Evolutionary conservation across 1,140 invertebrate genomes (phyloP).

Genomic region (Bombyx mandarina): DNA sequence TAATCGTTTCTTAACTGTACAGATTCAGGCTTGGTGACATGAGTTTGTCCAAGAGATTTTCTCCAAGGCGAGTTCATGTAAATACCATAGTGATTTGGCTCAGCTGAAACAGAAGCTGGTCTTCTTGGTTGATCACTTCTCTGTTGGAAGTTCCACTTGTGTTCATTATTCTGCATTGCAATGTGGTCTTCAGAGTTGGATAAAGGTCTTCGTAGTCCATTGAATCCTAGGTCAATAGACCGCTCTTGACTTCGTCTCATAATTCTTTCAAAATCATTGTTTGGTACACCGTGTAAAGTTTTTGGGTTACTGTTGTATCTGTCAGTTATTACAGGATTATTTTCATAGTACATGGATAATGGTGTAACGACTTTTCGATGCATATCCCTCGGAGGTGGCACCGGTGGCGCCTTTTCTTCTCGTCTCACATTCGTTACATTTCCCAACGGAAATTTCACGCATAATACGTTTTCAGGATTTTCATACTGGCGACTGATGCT

Average conservation of each 20-base stretch:
- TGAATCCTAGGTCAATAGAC: constrained; percentile 34
- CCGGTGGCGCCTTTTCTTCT: constrained; percentile 72
- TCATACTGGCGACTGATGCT: constrained; percentile 47
- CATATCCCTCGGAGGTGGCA: constrained; percentile 80
- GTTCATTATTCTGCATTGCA: constrained; percentile 63
- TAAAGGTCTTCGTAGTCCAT: constrained; percentile 57
- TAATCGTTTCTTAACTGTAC: constrained; percentile 63
- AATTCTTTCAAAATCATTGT: constrained; percentile 63
- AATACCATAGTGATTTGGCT: constrained; percentile 60
- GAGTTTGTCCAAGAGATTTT: constrained; percentile 35
- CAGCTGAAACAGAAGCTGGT: constrained; percentile 73
- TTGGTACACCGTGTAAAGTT: constrained; percentile 47
- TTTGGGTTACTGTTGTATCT: constrained; percentile 33
- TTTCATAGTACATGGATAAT: constrained; percentile 69
- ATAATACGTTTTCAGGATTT: constrained; percentile 59
- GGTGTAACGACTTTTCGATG: constrained; percentile 70
- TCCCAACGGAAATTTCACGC: constrained; percentile 66
- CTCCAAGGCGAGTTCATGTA: constrained; percentile 53
- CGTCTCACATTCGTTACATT: constrained; percentile 56
- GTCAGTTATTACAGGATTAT: constrained; percentile 39
- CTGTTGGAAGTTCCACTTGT: constrained; percentile 38
- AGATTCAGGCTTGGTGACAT: constrained; percentile 46
- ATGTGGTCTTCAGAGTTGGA: constrained; percentile 74
- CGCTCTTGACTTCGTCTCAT: constrained; percentile 64
- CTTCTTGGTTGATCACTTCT: constrained; percentile 57